These are phyloP conservation scores for Bufo bufo DNA, from an alignment of 2,113 vertebrate genomes.

Conservation along the genomic window DNA sequence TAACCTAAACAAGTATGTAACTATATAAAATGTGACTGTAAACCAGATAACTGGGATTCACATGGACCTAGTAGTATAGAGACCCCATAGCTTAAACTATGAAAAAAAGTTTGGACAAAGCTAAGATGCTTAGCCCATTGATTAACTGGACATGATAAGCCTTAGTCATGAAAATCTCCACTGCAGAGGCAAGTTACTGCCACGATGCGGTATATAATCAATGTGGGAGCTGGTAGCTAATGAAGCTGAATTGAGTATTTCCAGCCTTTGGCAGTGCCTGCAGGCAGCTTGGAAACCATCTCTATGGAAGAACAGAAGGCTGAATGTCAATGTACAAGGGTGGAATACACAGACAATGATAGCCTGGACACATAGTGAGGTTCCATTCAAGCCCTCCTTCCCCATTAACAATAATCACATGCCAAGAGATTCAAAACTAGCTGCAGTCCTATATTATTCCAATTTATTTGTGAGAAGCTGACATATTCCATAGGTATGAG, in stretches of 20 bases:
- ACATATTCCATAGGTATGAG: constrained; percentile 19
- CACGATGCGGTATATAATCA: not conserved
- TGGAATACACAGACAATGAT: not conserved
- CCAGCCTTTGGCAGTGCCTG: constrained; percentile 33
- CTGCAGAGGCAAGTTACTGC: constrained; percentile 8
- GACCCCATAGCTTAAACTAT: not conserved
- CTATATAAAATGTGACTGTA: too few relatives aligned
- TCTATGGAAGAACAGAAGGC: constrained; percentile 44
- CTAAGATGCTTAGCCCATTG: not conserved
- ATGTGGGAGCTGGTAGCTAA: constrained; percentile 33
- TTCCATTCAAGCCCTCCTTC: constrained; percentile 56
- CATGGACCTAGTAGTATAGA: too few relatives aligned
- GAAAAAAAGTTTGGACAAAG: not conserved
- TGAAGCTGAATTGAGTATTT: constrained; percentile 44
- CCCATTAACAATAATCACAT: constrained; percentile 57
- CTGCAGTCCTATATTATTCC: constrained; percentile 27
- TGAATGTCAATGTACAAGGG: not conserved
- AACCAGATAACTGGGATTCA: too few relatives aligned
- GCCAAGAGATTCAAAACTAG: not conserved
- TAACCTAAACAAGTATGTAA: too few relatives aligned
- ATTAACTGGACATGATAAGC: not conserved
- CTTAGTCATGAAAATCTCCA: not conserved
- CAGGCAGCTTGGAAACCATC: constrained; percentile 40
- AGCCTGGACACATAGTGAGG: not conserved
- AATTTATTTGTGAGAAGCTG: constrained; percentile 17